These are phyloP conservation scores for Hirtodrosophila trivittata DNA, from an alignment of 2,888 invertebrate genomes.

Conservation along the genomic window DNA sequence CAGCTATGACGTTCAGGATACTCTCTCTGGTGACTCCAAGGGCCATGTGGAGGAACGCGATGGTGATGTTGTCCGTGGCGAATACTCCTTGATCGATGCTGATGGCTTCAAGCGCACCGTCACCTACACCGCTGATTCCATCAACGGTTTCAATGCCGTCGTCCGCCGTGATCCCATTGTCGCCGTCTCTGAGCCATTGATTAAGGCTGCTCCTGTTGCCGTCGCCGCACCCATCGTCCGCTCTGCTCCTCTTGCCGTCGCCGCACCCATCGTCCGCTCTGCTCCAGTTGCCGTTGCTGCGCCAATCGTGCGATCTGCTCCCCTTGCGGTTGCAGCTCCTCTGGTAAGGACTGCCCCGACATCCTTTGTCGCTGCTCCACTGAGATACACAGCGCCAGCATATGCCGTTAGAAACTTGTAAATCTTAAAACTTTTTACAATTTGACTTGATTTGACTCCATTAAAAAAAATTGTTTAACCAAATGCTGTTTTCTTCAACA, in stretches of 20 bases:
- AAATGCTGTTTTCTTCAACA: too few relatives aligned
- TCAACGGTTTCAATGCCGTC: slow-evolving; percentile 84
- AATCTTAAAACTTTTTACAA: slow-evolving; percentile 7
- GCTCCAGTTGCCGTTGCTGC: slow-evolving; percentile 56
- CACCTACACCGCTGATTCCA: slow-evolving; percentile 83
- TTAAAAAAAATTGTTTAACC: too few relatives aligned
- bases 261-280: slow-evolving; percentile 50
- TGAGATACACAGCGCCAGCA: slow-evolving; percentile 65
- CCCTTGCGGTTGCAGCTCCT: slow-evolving; percentile 46
- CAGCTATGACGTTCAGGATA: slow-evolving; percentile 81
- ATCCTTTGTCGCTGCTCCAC: slow-evolving; percentile 40
- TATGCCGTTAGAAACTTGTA: slow-evolving; percentile 69
- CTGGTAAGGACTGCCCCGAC: slow-evolving; percentile 7
- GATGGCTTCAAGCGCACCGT: slow-evolving; percentile 84
- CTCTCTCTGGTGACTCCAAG: slow-evolving; percentile 83
- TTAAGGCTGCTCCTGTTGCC: slow-evolving; percentile 65
- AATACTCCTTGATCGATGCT: slow-evolving; percentile 84
- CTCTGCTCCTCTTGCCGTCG: slow-evolving; percentile 51
- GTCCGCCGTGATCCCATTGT: slow-evolving; percentile 82
- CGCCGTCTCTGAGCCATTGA: slow-evolving; percentile 68
- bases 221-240: slow-evolving; percentile 64
- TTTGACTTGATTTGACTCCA: neutral
- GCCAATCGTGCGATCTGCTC: slow-evolving; percentile 60
- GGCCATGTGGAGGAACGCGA: slow-evolving; percentile 83
- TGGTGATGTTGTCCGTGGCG: slow-evolving; percentile 83